A percentile compares a stretch with the other conserved stretches of the same genome.
Conservation (phyloP, 2,888 invertebrate genomes). For the Cremastobaeus sp. region DNA sequence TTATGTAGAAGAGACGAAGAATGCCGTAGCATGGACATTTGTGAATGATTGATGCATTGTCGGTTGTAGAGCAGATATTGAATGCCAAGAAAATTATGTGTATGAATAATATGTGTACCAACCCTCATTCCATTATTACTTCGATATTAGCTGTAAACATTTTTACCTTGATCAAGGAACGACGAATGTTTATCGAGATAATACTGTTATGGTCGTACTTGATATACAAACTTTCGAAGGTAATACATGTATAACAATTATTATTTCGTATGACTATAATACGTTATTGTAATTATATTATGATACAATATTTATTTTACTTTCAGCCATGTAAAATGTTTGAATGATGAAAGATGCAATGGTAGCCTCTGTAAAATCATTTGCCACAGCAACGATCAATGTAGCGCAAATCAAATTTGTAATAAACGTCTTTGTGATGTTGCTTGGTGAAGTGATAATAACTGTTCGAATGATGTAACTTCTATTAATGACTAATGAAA, state of each 20-base stretch:
- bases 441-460: constrained; percentile 91
- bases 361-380: constrained; percentile 89
- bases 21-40: constrained; percentile 92
- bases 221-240: constrained; percentile 88
- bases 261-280: no score
- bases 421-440: constrained; percentile 90
- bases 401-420: constrained; percentile 90
- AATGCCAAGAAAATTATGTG: constrained; percentile 87
- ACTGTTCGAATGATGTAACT: constrained; percentile 86
- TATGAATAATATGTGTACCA: constrained; percentile 88
- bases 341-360: constrained; percentile 91
- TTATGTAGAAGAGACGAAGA: constrained; percentile 91
- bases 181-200: constrained; percentile 86
- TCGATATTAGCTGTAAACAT: constrained; percentile 85
- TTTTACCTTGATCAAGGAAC: constrained; percentile 82
- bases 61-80: constrained; percentile 89
- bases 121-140: no score
- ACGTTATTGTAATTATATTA: no score
- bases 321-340: constrained; percentile 86
- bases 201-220: no score
- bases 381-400: constrained; percentile 91
- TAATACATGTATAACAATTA: no score
- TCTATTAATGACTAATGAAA: constrained; percentile 90
- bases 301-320: no score
- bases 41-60: constrained; percentile 88